Conservation (phyloP, 1,140 invertebrate genomes). For the Euura saliciscinereae region DNA sequence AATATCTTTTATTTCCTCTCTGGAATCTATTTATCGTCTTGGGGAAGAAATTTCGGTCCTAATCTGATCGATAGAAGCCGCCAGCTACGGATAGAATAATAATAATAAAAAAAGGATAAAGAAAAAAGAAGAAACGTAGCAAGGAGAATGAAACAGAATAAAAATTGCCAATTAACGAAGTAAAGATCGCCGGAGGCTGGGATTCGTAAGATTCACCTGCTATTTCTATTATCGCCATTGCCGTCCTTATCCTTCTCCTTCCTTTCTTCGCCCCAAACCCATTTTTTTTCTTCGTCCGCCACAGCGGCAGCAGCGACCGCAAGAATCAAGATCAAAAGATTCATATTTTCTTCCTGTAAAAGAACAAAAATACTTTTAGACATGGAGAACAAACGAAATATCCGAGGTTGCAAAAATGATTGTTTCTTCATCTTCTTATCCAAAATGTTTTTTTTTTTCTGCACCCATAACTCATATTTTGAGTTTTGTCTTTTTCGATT, state of each 20-base stretch:
- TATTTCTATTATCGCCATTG: background rate
- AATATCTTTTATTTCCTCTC: too few species aligned
- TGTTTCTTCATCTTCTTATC: background rate
- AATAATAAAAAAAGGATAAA: too few species aligned
- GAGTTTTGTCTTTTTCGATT: too few species aligned
- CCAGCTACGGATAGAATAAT: too few species aligned
- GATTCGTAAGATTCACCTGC: constrained; percentile 22
- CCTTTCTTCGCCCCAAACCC: constrained; percentile 50
- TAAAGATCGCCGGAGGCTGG: background rate
- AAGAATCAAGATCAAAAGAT: constrained; percentile 1
- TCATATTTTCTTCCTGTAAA: background rate
- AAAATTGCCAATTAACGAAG: constrained; percentile 5
- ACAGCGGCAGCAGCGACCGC: background rate
- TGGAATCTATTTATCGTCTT: too few species aligned
- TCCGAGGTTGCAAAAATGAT: background rate
- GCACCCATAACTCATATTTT: background rate
- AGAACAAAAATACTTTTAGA: background rate
- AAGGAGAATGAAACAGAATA: background rate
- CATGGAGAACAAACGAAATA: background rate
- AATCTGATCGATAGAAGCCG: too few species aligned
- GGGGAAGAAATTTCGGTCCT: too few species aligned
- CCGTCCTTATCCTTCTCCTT: constrained; percentile 13
- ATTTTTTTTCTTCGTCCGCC: constrained; percentile 38
- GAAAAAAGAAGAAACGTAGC: background rate
- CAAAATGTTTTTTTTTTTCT: background rate